Conservation (phyloP, 1,140 invertebrate genomes). For the Drosophila baimaii region DNA sequence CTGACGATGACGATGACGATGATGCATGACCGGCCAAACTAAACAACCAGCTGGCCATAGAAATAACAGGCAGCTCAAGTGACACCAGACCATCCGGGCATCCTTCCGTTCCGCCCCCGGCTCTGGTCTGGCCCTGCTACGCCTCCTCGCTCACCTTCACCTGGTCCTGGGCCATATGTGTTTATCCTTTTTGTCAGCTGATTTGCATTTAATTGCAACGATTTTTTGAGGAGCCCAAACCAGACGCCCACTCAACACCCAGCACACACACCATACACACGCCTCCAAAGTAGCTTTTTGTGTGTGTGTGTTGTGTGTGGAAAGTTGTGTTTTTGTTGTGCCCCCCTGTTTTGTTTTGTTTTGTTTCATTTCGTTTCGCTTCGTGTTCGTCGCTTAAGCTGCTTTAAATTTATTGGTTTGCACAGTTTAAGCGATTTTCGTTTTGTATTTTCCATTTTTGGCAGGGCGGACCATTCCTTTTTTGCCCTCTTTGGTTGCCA, state of each 20-base stretch:
- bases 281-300: constrained; percentile 40
- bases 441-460: constrained; percentile 68
- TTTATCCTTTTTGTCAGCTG: constrained; percentile 57
- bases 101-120: constrained; percentile 2
- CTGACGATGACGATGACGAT: constrained; percentile 21
- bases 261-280: neutral
- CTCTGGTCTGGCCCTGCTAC: neutral
- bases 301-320: constrained; percentile 13
- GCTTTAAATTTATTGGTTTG: constrained; percentile 81
- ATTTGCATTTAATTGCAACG: constrained; percentile 80
- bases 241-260: constrained; percentile 10
- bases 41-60: constrained; percentile 44
- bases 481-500: constrained; percentile 14
- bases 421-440: constrained; percentile 77
- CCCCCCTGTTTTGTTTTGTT: constrained; percentile 27
- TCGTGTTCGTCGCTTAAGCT: constrained; percentile 66
- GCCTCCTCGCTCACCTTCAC: neutral
- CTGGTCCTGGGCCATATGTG: constrained; percentile 19
- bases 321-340: constrained; percentile 27
- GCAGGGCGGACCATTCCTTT: neutral
- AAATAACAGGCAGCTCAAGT: constrained; percentile 41
- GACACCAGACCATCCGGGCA: constrained; percentile 3
- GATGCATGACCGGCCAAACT: constrained; percentile 49
- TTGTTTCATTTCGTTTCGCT: constrained; percentile 39
- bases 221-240: constrained; percentile 51